Conservation (phyloP, 2,797 vertebrate species). For the Typhlichthys eigenmanni region DNA sequence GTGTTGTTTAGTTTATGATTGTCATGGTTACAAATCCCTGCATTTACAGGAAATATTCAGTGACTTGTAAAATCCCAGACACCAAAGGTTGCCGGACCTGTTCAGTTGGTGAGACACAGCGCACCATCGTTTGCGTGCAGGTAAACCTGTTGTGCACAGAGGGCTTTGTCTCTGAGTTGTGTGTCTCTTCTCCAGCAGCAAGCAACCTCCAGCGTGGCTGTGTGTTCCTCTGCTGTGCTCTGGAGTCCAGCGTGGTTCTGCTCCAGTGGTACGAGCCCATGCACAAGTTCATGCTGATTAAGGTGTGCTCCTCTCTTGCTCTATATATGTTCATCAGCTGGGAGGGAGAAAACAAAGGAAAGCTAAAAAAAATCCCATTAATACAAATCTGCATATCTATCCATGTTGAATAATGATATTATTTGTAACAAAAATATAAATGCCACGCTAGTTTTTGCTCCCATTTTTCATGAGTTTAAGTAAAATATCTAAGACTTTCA, state of each 20-base stretch:
- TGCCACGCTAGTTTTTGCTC: too few relatives aligned
- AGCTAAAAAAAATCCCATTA: too few relatives aligned
- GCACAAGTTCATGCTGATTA: conserved; percentile 92
- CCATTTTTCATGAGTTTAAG: too few relatives aligned
- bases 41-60: conserved; percentile 78
- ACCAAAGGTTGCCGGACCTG: conserved; percentile 90
- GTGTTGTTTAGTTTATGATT: too few relatives aligned
- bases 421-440: too few relatives aligned
- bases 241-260: conserved; percentile 86
- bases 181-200: conserved; percentile 53
- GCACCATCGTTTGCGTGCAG: too few relatives aligned
- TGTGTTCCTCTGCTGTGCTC: conserved; percentile 86
- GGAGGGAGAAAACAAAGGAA: too few relatives aligned
- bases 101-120: conserved; percentile 80
- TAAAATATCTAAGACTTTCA: too few relatives aligned
- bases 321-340: too few relatives aligned
- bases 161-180: neutral
- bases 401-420: too few relatives aligned
- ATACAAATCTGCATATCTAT: too few relatives aligned
- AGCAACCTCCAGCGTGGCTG: conserved; percentile 66
- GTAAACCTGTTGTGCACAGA: too few relatives aligned
- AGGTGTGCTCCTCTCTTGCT: conserved; percentile 68
- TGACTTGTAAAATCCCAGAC: conserved; percentile 87
- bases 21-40: neutral
- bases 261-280: conserved; percentile 94